Evolutionary conservation across 2,888 invertebrate genomes (phyloP), one percentile per base, ranked within the genome.

Genomic region (Pherbina coryleti): DNA sequence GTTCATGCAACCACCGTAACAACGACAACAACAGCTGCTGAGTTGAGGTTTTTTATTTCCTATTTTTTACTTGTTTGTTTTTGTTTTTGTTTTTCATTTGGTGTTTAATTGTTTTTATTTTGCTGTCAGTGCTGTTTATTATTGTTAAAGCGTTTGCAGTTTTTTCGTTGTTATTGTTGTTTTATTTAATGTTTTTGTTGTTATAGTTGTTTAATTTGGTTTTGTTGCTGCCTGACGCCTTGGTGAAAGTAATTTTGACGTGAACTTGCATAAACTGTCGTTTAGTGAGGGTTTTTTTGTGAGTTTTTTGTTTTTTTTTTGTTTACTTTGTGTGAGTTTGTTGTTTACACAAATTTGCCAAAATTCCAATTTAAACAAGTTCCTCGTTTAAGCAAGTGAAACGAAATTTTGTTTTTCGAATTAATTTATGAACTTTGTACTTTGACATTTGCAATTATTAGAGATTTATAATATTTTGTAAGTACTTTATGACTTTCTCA

Each of bases 221-320:
- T 44, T 44, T 44, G 44, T 44, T 44, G 44, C 44, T 14, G 44
- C 44, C 14, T 64, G 34, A n/a, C 31, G 31, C 14, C 31, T 44
- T 19, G 25, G 67, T 67, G 67, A 67, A 67, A 67, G 67, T 64
- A 17, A 28, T 64, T 25, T 67, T 67, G 37, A 44, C 49, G 31
- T 67, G 44, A 67, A 44, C 67, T 67, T 37, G 64, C 64, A 64
- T 31, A 64, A 64, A 64, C 64, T 17, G 64, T 17, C 25, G 25
- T 64, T 64, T 64, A 22, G 64, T 64, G 11, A 64, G 44, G 11
- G 11, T 44, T 44, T 44, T 44, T 44, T 44, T 44, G 7, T 37
- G 37, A 44, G 44, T 11, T 44, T 44, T 1, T 57, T 57, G 57
- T 44, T 44, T 44, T 44, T 44, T 44, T 44, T 44, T 44, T 44